Evolutionary conservation across 2,797 vertebrate species (phyloP).

Genomic region (Pitangus sulphuratus): DNA sequence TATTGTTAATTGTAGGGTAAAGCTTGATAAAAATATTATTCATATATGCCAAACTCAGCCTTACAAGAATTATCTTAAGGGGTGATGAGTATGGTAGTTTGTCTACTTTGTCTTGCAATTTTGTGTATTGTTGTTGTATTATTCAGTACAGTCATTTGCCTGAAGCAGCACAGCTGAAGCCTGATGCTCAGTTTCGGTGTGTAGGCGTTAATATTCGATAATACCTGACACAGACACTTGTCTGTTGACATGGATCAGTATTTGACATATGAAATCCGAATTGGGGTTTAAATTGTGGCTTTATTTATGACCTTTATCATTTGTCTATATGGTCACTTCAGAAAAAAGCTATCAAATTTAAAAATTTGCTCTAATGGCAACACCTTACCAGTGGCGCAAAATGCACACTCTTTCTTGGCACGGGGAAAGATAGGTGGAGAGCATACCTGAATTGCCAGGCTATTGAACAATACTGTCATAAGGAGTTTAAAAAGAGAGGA

Average conservation of each 20-base stretch:
- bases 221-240: not conserved
- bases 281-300: not conserved
- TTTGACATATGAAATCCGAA: not conserved
- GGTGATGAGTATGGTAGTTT: not conserved
- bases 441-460: not conserved
- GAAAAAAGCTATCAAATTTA: not conserved
- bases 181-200: not conserved
- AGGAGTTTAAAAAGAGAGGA: not conserved
- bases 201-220: not conserved
- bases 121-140: not conserved
- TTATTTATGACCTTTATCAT: not conserved
- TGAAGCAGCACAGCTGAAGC: not conserved
- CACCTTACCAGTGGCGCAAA: not conserved
- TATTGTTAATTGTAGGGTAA: not conserved
- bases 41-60: not conserved
- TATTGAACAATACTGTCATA: not conserved
- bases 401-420: not conserved
- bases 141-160: not conserved
- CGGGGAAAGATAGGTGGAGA: not conserved
- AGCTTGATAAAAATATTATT: not conserved
- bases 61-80: not conserved
- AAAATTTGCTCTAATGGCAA: accelerated
- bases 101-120: not conserved
- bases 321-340: not conserved
- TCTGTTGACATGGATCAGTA: not conserved